phyloP scores from a whole-genome alignment of 2,113 vertebrate species.

The Mustela nigripes region DNA sequence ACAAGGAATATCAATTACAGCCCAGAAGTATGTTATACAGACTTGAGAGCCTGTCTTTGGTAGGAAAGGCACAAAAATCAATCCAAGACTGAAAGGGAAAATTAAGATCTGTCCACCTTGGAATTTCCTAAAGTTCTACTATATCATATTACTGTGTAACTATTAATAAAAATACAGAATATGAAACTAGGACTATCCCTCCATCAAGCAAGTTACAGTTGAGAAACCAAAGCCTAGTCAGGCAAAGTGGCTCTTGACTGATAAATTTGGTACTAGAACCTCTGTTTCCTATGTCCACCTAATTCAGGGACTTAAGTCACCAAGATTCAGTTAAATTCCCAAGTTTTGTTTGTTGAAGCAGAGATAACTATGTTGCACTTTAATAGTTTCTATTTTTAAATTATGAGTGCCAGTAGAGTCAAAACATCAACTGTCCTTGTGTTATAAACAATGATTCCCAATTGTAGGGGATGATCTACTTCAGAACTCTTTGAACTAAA shows the following conservation, averaged over 20 bases:
- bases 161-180: conserved; percentile 14
- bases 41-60: background rate
- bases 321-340: background rate
- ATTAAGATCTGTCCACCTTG: background rate
- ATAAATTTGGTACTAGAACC: background rate
- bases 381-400: conserved; percentile 48
- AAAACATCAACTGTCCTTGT: background rate
- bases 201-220: background rate
- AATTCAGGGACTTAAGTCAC: conserved; percentile 10
- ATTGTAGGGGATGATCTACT: background rate
- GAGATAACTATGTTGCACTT: background rate
- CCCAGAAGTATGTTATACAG: background rate
- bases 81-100: background rate
- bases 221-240: background rate
- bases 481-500: conserved; percentile 42
- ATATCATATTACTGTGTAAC: background rate
- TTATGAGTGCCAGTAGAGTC: background rate
- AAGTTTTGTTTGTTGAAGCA: conserved; percentile 47
- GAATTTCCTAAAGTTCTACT: background rate
- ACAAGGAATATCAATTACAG: background rate
- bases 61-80: background rate
- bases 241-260: background rate
- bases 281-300: background rate
- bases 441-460: background rate
- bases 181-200: background rate